Conservation (phyloP, 2,113 vertebrate species). For the Sinocyclocheilus anophthalmus region DNA sequence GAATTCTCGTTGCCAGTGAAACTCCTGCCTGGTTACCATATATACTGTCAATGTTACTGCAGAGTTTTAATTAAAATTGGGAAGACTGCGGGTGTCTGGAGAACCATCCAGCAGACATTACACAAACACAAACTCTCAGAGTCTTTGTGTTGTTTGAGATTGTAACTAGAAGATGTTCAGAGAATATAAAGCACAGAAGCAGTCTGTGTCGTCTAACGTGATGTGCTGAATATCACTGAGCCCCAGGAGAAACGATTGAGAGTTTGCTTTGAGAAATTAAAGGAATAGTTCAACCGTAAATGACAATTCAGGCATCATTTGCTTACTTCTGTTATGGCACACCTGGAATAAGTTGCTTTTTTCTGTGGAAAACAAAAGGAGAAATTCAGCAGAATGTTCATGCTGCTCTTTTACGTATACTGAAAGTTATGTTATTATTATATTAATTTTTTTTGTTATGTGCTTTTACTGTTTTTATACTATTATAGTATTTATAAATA, state of each 20-base stretch:
- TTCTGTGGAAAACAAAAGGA: not conserved
- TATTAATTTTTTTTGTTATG: no score
- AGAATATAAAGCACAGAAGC: not conserved
- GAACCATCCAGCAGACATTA: not conserved
- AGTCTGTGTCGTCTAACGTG: not conserved
- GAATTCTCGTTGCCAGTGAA: constrained; percentile 39
- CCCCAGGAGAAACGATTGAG: not conserved
- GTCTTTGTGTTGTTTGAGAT: not conserved
- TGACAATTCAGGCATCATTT: not conserved
- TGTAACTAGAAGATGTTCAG: not conserved
- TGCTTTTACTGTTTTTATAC: no score
- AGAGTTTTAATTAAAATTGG: constrained; percentile 50
- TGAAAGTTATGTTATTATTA: not conserved
- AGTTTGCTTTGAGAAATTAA: not conserved
- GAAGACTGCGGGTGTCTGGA: not conserved
- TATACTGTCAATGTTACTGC: constrained; percentile 27
- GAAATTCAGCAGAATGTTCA: not conserved
- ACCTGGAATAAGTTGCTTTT: not conserved
- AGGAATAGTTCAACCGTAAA: not conserved
- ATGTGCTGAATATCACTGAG: not conserved
- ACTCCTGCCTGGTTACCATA: constrained; percentile 46
- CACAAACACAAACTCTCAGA: constrained; percentile 4
- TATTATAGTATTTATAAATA: no score
- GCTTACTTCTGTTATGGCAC: not conserved
- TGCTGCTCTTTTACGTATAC: not conserved